phyloP scores from a whole-genome alignment of 35 echinoderm and acorn worm species.

The Ptychodera flava region DNA sequence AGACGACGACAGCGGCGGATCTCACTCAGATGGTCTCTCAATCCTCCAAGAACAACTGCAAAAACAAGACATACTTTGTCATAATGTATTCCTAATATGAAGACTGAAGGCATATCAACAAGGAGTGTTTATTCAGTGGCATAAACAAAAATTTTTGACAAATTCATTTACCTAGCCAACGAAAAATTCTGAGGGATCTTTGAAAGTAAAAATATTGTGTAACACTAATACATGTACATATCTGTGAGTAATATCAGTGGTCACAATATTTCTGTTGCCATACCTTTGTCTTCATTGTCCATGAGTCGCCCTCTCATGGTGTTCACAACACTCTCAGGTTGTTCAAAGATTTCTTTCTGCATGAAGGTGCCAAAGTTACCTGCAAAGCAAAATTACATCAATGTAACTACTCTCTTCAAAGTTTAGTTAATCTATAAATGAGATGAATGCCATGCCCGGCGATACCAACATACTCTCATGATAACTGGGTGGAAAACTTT shows the following conservation, averaged over 20 bases:
- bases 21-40: slow-evolving; percentile 76
- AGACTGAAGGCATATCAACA: too few relatives aligned
- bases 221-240: background rate
- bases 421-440: background rate
- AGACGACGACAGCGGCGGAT: slow-evolving; percentile 71
- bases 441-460: background rate
- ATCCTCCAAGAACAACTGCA: slow-evolving; percentile 76
- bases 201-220: too few relatives aligned
- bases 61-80: background rate
- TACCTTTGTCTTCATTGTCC: slow-evolving; percentile 73
- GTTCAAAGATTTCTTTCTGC: slow-evolving; percentile 99
- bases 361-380: slow-evolving; percentile 95
- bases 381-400: background rate
- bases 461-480: too few relatives aligned
- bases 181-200: too few relatives aligned
- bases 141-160: too few relatives aligned
- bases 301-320: slow-evolving; percentile 93
- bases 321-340: slow-evolving; percentile 90
- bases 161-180: too few relatives aligned
- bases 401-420: background rate
- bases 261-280: background rate
- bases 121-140: too few relatives aligned
- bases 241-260: background rate
- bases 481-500: too few relatives aligned
- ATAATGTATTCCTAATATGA: too few relatives aligned